These are phyloP conservation scores for Steinernema hermaphroditum DNA, from an alignment of 2,888 invertebrate species.

Conservation along the genomic window DNA sequence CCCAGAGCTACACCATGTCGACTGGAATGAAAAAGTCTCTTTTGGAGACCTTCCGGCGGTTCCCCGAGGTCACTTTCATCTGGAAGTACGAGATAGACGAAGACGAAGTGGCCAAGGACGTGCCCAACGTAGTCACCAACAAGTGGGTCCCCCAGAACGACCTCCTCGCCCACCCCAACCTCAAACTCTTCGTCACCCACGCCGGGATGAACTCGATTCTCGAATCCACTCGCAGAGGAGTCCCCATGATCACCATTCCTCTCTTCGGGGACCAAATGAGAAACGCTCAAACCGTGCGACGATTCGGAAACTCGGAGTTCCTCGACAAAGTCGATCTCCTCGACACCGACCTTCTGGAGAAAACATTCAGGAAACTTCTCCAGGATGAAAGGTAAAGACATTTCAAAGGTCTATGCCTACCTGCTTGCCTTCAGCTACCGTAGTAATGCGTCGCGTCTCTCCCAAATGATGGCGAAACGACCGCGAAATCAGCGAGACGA, in stretches of 20 bases:
- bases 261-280: slow-evolving; percentile 33
- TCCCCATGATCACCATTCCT: slow-evolving; percentile 33
- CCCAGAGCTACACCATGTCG: slow-evolving; percentile 36
- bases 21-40: slow-evolving; percentile 25
- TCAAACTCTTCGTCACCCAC: slow-evolving; percentile 32
- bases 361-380: slow-evolving; percentile 39
- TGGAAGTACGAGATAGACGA: slow-evolving; percentile 40
- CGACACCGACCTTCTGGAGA: slow-evolving; percentile 31
- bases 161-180: slow-evolving; percentile 31
- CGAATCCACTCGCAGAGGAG: slow-evolving; percentile 22
- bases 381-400: slow-evolving; percentile 38
- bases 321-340: slow-evolving; percentile 43
- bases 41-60: slow-evolving; percentile 34
- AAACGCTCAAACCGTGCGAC: slow-evolving; percentile 22
- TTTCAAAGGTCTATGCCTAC: background rate
- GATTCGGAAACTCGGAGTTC: slow-evolving; percentile 40
- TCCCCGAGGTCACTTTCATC: slow-evolving; percentile 37
- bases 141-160: slow-evolving; percentile 39
- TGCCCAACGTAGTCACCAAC: slow-evolving; percentile 29
- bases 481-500: slow-evolving; percentile 45
- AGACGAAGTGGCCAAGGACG: slow-evolving; percentile 36
- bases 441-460: slow-evolving; percentile 37
- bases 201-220: slow-evolving; percentile 38
- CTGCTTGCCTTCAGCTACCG: slow-evolving; percentile 9
- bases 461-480: slow-evolving; percentile 41